Percentiles rank a stretch among this genome's conserved stretches.
These are phyloP conservation scores for Sinocyclocheilus anophthalmus DNA, from an alignment of 2,113 vertebrate genomes.

Conservation along the genomic window DNA sequence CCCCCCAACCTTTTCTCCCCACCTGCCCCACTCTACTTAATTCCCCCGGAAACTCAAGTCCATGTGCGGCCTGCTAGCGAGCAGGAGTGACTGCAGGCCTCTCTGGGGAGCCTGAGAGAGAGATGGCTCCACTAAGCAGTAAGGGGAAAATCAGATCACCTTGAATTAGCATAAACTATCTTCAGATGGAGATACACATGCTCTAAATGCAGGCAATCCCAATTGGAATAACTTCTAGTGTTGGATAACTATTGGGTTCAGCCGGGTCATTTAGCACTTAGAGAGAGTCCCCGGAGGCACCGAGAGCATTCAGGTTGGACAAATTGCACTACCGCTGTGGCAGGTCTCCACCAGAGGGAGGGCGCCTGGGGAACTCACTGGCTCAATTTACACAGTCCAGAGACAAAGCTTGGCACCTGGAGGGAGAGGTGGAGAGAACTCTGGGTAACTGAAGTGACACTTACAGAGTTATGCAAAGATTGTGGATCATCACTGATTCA, in stretches of 20 bases:
- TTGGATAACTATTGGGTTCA: conserved; percentile 75
- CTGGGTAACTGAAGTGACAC: conserved; percentile 64
- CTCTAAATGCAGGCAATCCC: conserved; percentile 68
- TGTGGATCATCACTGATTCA: conserved; percentile 48
- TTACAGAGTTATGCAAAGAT: conserved; percentile 62
- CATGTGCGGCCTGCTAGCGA: too few relatives aligned
- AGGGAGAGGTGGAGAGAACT: conserved; percentile 26
- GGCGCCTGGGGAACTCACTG: conserved; percentile 66
- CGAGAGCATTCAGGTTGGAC: conserved; percentile 72
- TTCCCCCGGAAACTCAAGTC: too few relatives aligned
- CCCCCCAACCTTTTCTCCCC: neutral
- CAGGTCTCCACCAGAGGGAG: conserved; percentile 58
- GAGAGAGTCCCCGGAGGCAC: conserved; percentile 71
- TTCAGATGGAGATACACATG: conserved; percentile 68
- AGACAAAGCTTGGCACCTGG: conserved; percentile 63
- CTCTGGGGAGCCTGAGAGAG: conserved; percentile 61
- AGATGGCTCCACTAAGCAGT: conserved; percentile 69
- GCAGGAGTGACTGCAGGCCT: conserved; percentile 64
- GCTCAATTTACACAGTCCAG: conserved; percentile 73
- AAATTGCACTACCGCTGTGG: conserved; percentile 75
- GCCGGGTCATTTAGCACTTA: conserved; percentile 77
- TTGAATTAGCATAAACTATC: conserved; percentile 79
- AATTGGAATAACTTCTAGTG: conserved; percentile 67
- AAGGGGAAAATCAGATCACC: conserved; percentile 74
- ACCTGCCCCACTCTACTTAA: neutral